A percentile compares a stretch with the other conserved stretches of the same genome.
phyloP scores from a whole-genome alignment of 1,140 invertebrate genomes.

The Pteromalus puparum region DNA sequence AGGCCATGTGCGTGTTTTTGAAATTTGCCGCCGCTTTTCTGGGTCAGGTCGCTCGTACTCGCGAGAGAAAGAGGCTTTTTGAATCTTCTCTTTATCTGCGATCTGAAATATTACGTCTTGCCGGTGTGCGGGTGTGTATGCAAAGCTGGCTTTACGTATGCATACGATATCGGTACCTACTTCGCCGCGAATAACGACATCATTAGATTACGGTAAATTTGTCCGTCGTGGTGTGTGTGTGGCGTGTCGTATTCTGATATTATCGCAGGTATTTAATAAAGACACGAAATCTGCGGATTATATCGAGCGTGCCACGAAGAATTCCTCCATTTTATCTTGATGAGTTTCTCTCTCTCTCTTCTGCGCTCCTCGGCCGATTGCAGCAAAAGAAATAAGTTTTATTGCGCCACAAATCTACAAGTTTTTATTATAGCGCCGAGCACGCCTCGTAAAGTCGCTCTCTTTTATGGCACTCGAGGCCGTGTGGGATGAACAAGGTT shows the following conservation, averaged over 20 bases:
- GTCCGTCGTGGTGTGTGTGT: no score
- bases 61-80: not conserved
- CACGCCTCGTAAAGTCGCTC: not conserved
- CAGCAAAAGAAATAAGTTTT: constrained; percentile 17
- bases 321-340: not conserved
- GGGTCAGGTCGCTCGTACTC: not conserved
- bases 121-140: not conserved
- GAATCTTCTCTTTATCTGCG: not conserved
- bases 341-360: not conserved
- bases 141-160: not conserved
- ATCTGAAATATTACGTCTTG: not conserved
- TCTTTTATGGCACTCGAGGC: not conserved
- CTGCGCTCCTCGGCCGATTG: not conserved
- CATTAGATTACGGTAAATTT: no score
- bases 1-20: no score
- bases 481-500: not conserved
- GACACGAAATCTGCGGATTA: not conserved
- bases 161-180: no score
- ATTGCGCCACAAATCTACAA: constrained; percentile 26
- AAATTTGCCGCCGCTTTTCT: not conserved
- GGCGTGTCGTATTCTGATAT: no score
- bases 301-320: not conserved
- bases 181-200: no score
- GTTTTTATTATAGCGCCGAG: constrained; percentile 3
- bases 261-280: not conserved